These are phyloP conservation scores for Ophioderma brevispina DNA, from an alignment of 35 echinoderm and acorn worm species.

Conservation along the genomic window DNA sequence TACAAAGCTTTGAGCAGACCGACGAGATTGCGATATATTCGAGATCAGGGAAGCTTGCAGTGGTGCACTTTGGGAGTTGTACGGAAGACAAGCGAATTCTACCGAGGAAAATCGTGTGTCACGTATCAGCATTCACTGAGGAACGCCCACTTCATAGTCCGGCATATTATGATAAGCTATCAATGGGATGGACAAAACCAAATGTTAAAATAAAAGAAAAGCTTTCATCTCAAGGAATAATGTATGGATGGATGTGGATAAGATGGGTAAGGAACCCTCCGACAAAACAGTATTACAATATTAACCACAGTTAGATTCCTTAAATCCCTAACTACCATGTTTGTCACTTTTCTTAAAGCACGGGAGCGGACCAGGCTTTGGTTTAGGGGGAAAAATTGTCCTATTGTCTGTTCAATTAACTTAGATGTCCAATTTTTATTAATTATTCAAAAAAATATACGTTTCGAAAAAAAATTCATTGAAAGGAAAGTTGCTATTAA, in stretches of 20 bases:
- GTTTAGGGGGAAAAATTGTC: too few species aligned
- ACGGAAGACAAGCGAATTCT: neutral
- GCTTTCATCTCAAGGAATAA: conserved; percentile 57
- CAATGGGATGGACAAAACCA: conserved; percentile 89
- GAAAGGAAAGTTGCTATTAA: too few species aligned
- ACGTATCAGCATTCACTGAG: neutral
- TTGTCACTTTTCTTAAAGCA: too few species aligned
- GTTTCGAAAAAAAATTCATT: too few species aligned
- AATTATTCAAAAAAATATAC: too few species aligned
- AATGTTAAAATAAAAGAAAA: conserved; percentile 77
- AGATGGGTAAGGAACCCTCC: conserved; percentile 96
- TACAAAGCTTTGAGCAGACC: neutral
- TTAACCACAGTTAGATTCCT: too few species aligned
- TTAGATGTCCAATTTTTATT: too few species aligned
- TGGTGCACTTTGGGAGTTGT: conserved; percentile 90
- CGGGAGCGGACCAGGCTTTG: too few species aligned
- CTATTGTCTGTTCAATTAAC: too few species aligned
- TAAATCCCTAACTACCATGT: too few species aligned
- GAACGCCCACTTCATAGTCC: neutral
- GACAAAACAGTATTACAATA: too few species aligned
- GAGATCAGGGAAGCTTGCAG: conserved; percentile 47
- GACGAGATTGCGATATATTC: neutral
- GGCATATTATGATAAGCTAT: conserved; percentile 98
- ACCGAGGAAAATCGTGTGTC: neutral
- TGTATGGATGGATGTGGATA: conserved; percentile 98